These are phyloP conservation scores for Chaetodon trifascialis DNA, from an alignment of 2,113 vertebrate species.

Conservation along the genomic window DNA sequence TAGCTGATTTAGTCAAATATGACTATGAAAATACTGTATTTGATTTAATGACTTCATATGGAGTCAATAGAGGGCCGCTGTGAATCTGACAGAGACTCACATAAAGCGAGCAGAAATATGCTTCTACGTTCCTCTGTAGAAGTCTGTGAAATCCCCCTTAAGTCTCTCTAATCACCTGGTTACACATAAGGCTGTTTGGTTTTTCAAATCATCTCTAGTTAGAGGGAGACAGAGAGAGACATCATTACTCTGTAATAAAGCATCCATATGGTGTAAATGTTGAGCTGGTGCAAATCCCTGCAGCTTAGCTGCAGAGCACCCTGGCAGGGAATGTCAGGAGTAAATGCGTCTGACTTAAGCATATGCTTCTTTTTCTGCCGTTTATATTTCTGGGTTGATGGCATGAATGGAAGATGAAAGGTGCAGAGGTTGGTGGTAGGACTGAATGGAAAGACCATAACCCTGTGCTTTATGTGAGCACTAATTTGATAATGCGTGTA, in stretches of 20 bases:
- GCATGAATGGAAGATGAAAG: conserved; percentile 32
- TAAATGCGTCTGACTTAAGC: conserved; percentile 88
- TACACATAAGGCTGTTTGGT: conserved; percentile 83
- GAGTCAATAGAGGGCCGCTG: background rate
- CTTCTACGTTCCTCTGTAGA: conserved; percentile 68
- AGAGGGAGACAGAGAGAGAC: conserved; percentile 75
- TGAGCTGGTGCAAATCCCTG: conserved; percentile 91
- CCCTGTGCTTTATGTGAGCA: background rate
- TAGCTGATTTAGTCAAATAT: conserved; percentile 24
- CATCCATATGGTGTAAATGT: conserved; percentile 94
- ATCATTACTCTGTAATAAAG: conserved; percentile 89
- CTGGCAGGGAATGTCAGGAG: conserved; percentile 86
- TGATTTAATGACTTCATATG: conserved; percentile 38
- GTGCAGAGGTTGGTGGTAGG: background rate
- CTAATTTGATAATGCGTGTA: conserved; percentile 3
- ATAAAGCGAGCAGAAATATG: conserved; percentile 46
- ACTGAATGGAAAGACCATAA: background rate
- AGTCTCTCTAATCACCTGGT: conserved; percentile 87
- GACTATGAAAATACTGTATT: conserved; percentile 15
- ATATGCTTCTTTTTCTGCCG: conserved; percentile 84
- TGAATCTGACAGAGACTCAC: conserved; percentile 34
- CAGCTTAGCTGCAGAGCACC: conserved; percentile 89
- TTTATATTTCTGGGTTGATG: conserved; percentile 55
- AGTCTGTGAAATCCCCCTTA: conserved; percentile 75
- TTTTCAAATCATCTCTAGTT: conserved; percentile 89